Evolutionary conservation across 2,888 invertebrate genomes (phyloP).

Genomic region (Himalopsyche japonica): DNA sequence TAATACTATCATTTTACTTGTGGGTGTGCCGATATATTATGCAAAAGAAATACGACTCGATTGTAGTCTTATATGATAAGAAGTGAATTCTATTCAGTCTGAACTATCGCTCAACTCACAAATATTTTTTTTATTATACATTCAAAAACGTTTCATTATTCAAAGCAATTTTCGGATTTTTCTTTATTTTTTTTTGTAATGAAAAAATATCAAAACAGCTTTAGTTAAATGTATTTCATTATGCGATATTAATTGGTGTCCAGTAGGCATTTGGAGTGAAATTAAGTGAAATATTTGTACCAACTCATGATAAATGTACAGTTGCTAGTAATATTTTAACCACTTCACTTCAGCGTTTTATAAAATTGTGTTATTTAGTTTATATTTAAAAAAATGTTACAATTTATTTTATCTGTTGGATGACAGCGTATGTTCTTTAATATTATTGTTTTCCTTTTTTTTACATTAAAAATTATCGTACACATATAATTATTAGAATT

Average conservation of each 20-base stretch:
- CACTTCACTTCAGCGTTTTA: constrained; percentile 5
- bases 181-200: not conserved
- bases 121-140: not conserved
- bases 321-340: not conserved
- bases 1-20: no score
- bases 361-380: constrained; percentile 26
- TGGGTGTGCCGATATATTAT: no score
- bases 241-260: constrained; percentile 33
- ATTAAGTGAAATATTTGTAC: constrained; percentile 5
- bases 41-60: no score
- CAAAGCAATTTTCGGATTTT: not conserved
- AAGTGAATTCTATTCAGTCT: no score
- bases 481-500: not conserved
- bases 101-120: no score
- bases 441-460: not conserved
- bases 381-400: constrained; percentile 9
- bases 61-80: no score
- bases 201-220: not conserved
- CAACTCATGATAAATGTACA: not conserved
- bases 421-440: not conserved
- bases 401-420: constrained; percentile 16
- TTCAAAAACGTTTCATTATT: not conserved
- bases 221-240: constrained; percentile 4
- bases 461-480: not conserved
- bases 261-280: constrained; percentile 3